phyloP scores from a whole-genome alignment of 2,888 invertebrate species.

The Drosophila pseudotakahashii region DNA sequence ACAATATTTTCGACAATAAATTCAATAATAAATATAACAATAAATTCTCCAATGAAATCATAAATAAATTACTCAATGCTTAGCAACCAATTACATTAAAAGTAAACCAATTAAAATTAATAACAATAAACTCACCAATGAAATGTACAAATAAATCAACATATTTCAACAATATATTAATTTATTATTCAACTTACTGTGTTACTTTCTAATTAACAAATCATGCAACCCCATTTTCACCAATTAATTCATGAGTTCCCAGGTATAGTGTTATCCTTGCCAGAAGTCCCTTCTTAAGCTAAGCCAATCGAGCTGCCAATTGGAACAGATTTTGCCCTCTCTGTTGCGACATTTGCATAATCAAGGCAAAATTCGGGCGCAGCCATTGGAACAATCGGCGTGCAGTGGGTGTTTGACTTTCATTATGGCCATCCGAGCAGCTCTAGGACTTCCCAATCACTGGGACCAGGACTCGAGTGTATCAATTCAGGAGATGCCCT shows the following conservation, averaged over 20 bases:
- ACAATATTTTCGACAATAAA: too few relatives aligned
- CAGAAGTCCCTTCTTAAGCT: background rate
- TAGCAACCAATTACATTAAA: too few relatives aligned
- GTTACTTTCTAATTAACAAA: too few relatives aligned
- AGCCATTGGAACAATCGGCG: background rate
- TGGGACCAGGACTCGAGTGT: constrained; percentile 1
- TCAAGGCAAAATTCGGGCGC: constrained; percentile 4
- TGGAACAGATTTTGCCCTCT: background rate
- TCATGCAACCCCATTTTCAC: background rate
- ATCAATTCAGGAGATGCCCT: constrained; percentile 3
- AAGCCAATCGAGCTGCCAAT: background rate
- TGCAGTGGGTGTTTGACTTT: constrained; percentile 9
- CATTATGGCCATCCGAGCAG: background rate
- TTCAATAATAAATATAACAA: too few relatives aligned
- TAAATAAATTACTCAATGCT: too few relatives aligned
- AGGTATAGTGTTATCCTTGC: background rate
- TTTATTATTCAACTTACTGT: too few relatives aligned
- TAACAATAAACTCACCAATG: too few relatives aligned
- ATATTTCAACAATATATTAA: too few relatives aligned
- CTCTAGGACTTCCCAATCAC: constrained; percentile 1
- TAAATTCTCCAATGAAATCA: too few relatives aligned
- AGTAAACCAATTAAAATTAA: too few relatives aligned
- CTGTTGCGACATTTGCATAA: constrained; percentile 17
- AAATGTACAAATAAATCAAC: too few relatives aligned
- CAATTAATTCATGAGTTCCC: background rate